A percentile compares a stretch with the other conserved stretches of the same genome.
Conservation (phyloP, 2,797 vertebrate genomes). For the Mormyrops boulengeri region DNA sequence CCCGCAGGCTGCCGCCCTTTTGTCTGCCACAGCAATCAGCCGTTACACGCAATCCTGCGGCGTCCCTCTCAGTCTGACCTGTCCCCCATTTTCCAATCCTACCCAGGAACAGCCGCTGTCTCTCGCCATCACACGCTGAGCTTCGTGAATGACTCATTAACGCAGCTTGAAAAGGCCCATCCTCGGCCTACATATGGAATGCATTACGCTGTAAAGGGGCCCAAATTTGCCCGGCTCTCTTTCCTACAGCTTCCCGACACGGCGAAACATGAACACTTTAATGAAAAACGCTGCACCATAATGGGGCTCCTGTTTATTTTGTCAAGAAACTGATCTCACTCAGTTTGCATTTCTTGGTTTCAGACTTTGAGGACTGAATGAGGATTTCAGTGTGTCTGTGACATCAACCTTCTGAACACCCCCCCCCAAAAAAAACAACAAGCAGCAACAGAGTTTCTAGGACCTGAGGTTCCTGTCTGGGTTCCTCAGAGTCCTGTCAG, state of each 20-base stretch:
- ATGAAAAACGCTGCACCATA: not conserved
- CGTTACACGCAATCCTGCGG: not conserved
- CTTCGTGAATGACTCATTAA: not conserved
- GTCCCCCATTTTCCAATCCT: not conserved
- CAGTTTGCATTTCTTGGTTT: not conserved
- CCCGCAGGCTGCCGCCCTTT: not conserved
- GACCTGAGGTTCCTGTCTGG: conserved; percentile 37
- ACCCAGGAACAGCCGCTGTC: not conserved
- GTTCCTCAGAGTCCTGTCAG: conserved; percentile 37
- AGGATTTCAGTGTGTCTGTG: conserved; percentile 29
- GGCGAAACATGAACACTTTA: not conserved
- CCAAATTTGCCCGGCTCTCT: not conserved
- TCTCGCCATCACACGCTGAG: not conserved
- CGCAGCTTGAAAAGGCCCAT: not conserved
- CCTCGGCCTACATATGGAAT: conserved; percentile 8
- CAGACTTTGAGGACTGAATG: conserved; percentile 21
- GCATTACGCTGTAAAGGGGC: not conserved
- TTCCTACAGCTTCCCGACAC: not conserved
- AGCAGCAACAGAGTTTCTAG: conserved; percentile 52
- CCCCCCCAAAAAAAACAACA: conserved; percentile 28
- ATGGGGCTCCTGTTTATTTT: not conserved
- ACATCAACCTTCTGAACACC: conserved; percentile 27
- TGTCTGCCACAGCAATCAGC: not conserved
- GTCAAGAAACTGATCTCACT: not conserved
- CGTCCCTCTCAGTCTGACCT: not conserved